A percentile compares a stretch with the other conserved stretches of the same genome.
These are phyloP conservation scores for Halichoeres trimaculatus DNA, from an alignment of 2,113 vertebrate species.

Conservation along the genomic window DNA sequence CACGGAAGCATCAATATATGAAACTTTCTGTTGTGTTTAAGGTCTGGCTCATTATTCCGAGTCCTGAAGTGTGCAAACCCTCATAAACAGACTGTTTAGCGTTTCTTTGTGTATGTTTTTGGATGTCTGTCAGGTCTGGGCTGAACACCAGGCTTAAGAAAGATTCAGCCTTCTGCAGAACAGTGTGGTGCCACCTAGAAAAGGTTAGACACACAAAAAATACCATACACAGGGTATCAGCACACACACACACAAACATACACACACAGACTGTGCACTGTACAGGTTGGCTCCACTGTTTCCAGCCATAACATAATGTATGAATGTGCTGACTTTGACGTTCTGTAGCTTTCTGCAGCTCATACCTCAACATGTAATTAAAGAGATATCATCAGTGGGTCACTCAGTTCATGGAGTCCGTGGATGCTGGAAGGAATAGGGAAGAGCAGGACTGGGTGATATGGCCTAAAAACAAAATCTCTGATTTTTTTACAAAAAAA, in stretches of 20 bases:
- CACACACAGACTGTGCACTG: too few species aligned
- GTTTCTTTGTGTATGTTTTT: slow-evolving; percentile 9
- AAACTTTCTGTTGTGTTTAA: background rate
- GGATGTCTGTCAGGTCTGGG: slow-evolving; percentile 3
- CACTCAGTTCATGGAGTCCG: background rate
- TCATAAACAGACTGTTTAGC: slow-evolving; percentile 1
- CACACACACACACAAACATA: slow-evolving; percentile 57
- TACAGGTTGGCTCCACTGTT: slow-evolving; percentile 23
- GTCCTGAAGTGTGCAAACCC: background rate
- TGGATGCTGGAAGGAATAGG: background rate
- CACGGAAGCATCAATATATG: background rate
- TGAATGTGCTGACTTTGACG: slow-evolving; percentile 37
- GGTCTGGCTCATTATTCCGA: slow-evolving; percentile 12
- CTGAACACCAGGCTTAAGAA: slow-evolving; percentile 13
- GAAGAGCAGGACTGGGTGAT: too few species aligned
- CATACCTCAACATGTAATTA: slow-evolving; percentile 14
- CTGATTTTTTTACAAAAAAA: too few species aligned
- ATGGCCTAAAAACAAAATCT: too few species aligned
- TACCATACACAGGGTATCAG: background rate
- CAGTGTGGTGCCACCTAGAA: slow-evolving; percentile 17
- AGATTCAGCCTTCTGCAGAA: slow-evolving; percentile 6
- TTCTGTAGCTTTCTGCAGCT: slow-evolving; percentile 4
- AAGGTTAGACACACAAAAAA: slow-evolving; percentile 6
- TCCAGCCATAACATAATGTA: slow-evolving; percentile 42
- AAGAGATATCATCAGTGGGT: background rate